Conservation (phyloP, 1,140 invertebrate species). For the Asobara japonica region DNA sequence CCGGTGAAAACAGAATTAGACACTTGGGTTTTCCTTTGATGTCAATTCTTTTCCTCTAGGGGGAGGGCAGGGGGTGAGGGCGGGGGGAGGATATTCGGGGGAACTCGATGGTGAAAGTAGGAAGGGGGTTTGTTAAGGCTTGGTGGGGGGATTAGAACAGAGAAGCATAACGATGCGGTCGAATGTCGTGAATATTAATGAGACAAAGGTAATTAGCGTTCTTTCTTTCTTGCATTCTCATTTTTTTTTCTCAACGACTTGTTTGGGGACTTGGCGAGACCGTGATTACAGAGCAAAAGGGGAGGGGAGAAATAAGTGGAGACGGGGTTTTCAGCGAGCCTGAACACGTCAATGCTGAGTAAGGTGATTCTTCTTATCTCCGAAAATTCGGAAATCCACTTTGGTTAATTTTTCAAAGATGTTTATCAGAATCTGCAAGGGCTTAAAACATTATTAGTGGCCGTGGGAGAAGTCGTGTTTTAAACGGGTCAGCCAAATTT, state of each 20-base stretch:
- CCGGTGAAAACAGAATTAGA: slow-evolving; percentile 26
- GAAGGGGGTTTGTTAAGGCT: slow-evolving; percentile 26
- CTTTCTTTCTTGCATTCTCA: slow-evolving; percentile 40
- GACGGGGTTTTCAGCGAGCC: not conserved
- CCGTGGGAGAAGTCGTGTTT: not conserved
- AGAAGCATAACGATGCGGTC: slow-evolving; percentile 64
- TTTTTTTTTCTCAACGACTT: slow-evolving; percentile 58
- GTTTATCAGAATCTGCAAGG: not conserved
- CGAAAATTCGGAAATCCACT: not conserved
- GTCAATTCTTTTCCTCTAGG: slow-evolving; percentile 19
- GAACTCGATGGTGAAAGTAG: not conserved
- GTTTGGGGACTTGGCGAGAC: slow-evolving; percentile 59
- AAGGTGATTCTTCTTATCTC: slow-evolving; percentile 22
- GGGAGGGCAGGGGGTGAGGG: slow-evolving; percentile 14
- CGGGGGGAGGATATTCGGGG: not conserved
- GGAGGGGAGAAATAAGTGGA: not conserved
- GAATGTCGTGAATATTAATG: slow-evolving; percentile 68
- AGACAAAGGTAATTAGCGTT: slow-evolving; percentile 68
- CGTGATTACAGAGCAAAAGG: slow-evolving; percentile 60
- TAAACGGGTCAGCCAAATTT: too few species aligned
- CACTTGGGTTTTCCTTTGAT: slow-evolving; percentile 29
- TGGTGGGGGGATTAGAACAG: slow-evolving; percentile 25
- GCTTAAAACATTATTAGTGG: not conserved
- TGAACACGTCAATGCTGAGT: slow-evolving; percentile 4
- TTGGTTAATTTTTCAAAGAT: not conserved